These are phyloP conservation scores for Aphyosemion australe DNA, from an alignment of 2,113 vertebrate species.

Conservation along the genomic window DNA sequence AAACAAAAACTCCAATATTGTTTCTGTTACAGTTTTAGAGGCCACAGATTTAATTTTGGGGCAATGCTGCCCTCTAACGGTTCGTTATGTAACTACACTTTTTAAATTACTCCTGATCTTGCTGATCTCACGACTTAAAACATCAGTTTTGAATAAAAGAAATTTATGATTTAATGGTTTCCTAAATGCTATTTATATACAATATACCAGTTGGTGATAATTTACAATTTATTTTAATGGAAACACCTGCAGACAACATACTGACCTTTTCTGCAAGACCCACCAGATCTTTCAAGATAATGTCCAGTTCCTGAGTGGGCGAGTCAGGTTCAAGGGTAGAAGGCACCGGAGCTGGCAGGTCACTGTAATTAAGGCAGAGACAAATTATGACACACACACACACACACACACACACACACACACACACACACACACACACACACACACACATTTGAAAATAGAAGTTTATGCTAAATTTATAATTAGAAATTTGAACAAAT, in stretches of 20 bases:
- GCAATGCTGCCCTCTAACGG: conserved; percentile 64
- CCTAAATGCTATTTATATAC: neutral
- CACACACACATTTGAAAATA: too few species aligned
- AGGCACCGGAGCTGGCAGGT: conserved; percentile 50
- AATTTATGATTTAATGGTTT: too few species aligned
- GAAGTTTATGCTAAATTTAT: too few species aligned
- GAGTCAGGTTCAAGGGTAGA: conserved; percentile 45
- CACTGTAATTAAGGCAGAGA: conserved; percentile 44
- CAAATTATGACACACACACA: neutral
- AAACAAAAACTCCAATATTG: neutral
- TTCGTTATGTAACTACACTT: too few species aligned
- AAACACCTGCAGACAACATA: neutral
- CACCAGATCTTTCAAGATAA: conserved; percentile 73
- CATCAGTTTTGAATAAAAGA: too few species aligned
- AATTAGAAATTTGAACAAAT: neutral
- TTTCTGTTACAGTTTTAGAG: too few species aligned
- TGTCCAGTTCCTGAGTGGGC: conserved; percentile 73
- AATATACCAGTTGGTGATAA: neutral
- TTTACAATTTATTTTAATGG: neutral
- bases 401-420: too few species aligned
- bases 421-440: too few species aligned
- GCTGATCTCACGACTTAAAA: too few species aligned
- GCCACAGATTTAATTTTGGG: neutral
- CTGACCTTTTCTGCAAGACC: conserved; percentile 63
- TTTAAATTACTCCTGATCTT: too few species aligned